Evolutionary conservation across 2,888 invertebrate genomes (phyloP).

Genomic region (Ischnura elegans): DNA sequence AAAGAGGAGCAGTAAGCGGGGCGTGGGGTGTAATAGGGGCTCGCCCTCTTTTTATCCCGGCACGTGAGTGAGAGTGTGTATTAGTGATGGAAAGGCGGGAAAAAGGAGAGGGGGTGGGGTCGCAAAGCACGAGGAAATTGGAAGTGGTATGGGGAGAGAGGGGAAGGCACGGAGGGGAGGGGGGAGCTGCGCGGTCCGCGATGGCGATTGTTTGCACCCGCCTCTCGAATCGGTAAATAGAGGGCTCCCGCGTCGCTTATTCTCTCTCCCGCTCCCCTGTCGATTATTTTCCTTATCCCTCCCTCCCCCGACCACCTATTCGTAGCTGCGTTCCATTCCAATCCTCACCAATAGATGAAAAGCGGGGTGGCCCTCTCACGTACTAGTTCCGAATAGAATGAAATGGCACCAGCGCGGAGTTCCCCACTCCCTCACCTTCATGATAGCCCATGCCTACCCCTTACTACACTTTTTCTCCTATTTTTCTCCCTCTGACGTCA

Average conservation of each 20-base stretch:
- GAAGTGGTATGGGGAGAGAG: background rate
- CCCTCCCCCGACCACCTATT: background rate
- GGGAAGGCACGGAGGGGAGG: background rate
- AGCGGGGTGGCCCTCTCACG: background rate
- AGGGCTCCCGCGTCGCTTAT: slow-evolving; percentile 41
- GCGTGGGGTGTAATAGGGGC: background rate
- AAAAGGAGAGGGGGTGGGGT: too few relatives aligned
- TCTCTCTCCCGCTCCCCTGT: background rate
- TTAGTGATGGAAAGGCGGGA: background rate
- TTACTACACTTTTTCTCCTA: too few relatives aligned
- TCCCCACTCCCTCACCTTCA: background rate
- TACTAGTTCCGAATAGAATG: slow-evolving; percentile 11
- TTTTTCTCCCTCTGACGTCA: background rate
- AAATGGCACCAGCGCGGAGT: background rate
- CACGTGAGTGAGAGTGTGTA: background rate
- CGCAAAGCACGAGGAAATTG: background rate
- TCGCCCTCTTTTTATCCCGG: background rate
- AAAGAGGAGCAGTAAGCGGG: background rate
- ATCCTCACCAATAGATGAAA: slow-evolving; percentile 2
- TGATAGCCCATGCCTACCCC: too few relatives aligned
- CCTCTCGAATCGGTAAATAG: slow-evolving; percentile 28
- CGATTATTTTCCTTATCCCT: background rate
- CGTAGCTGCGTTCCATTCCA: background rate
- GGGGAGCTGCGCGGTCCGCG: background rate
- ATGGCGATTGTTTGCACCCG: slow-evolving; percentile 37